These are phyloP conservation scores for Trinectes maculatus DNA, from an alignment of 2,113 vertebrate genomes.

Conservation along the genomic window DNA sequence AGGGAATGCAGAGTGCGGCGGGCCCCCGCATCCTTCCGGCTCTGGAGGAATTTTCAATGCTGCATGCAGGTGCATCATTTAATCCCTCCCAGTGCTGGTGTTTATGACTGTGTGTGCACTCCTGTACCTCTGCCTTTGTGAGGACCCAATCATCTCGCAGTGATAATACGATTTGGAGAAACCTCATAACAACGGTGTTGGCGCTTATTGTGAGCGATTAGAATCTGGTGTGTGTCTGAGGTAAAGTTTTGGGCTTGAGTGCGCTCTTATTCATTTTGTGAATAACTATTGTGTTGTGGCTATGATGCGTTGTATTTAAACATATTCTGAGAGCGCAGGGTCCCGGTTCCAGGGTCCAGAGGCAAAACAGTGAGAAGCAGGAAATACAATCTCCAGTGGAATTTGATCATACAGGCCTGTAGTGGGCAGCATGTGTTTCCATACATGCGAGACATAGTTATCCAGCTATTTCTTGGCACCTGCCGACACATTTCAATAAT, in stretches of 20 bases:
- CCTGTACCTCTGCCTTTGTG: constrained; percentile 19
- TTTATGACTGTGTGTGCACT: constrained; percentile 32
- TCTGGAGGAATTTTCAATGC: constrained; percentile 64
- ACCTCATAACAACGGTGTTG: constrained; percentile 5
- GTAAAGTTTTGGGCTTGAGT: constrained; percentile 6
- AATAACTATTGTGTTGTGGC: constrained; percentile 12
- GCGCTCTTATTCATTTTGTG: no score
- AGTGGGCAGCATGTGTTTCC: constrained; percentile 28
- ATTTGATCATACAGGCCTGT: constrained; percentile 17
- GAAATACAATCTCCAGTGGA: neutral
- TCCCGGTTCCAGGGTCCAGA: no score
- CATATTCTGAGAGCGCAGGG: neutral
- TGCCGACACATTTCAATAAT: constrained; percentile 10
- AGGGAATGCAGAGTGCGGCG: constrained; percentile 58
- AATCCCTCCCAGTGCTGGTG: constrained; percentile 42
- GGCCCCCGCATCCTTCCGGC: constrained; percentile 54
- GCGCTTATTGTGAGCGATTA: constrained; percentile 11
- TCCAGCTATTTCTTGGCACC: constrained; percentile 19
- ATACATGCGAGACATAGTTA: constrained; percentile 9
- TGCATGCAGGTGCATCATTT: constrained; percentile 72
- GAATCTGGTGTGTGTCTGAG: constrained; percentile 34
- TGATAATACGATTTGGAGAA: constrained; percentile 26
- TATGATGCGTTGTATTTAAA: constrained; percentile 2
- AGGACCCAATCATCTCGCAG: constrained; percentile 29
- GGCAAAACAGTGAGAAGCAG: neutral